Conservation (phyloP, 2,888 invertebrate genomes). For the Parelbella ahira region DNA sequence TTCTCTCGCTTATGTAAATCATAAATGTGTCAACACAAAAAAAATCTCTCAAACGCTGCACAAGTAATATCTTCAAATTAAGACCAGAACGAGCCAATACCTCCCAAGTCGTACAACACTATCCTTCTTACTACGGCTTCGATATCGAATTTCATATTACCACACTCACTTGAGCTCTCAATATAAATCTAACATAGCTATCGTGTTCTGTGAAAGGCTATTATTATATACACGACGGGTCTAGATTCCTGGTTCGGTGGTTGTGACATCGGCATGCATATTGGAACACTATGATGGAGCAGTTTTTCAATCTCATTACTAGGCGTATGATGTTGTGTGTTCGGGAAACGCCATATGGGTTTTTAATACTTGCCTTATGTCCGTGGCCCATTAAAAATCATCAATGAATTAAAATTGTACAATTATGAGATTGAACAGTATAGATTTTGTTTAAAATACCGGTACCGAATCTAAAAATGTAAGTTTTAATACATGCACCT, state of each 20-base stretch:
- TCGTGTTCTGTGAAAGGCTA: slow-evolving; percentile 1
- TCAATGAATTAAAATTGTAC: no score
- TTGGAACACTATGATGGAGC: slow-evolving; percentile 9
- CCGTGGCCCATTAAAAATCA: no score
- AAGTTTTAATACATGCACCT: no score
- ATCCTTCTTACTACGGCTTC: slow-evolving; percentile 17
- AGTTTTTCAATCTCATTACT: slow-evolving; percentile 9
- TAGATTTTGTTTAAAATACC: no score
- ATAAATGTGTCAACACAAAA: no score
- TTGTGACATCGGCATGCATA: slow-evolving; percentile 9
- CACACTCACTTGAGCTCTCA: slow-evolving; percentile 3
- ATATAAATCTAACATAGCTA: slow-evolving; percentile 3
- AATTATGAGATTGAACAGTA: no score
- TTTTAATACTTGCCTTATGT: no score
- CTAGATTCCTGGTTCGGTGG: slow-evolving; percentile 4
- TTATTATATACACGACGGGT: slow-evolving; percentile 9
- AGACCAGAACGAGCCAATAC: background rate
- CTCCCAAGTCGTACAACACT: slow-evolving; percentile 7
- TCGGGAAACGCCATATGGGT: no score
- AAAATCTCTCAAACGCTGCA: no score
- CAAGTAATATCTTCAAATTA: no score
- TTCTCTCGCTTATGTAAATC: no score
- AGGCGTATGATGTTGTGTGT: slow-evolving; percentile 4
- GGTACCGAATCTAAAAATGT: no score
- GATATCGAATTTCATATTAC: slow-evolving; percentile 20